Evolutionary conservation across 2,113 vertebrate species (phyloP).

Genomic region (Sebastes schlegelii): DNA sequence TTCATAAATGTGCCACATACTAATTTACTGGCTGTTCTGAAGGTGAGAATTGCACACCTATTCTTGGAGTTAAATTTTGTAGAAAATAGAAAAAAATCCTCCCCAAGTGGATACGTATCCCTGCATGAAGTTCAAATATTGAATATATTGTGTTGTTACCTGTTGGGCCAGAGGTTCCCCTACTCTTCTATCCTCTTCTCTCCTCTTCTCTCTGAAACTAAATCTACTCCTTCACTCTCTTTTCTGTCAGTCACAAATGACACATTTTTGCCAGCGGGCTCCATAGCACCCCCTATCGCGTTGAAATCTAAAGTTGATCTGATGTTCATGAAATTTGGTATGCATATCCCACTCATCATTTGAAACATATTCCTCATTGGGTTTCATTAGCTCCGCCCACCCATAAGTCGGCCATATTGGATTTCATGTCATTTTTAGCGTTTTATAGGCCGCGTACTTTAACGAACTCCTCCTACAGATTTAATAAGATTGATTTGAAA

Average conservation of each 20-base stretch:
- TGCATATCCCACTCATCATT: no score
- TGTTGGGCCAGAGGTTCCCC: constrained; percentile 13
- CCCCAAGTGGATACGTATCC: neutral
- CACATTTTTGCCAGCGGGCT: neutral
- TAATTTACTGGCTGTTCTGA: neutral
- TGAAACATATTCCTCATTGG: no score
- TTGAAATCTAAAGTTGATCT: no score
- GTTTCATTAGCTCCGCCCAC: no score
- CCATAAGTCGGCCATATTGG: no score
- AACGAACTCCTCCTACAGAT: no score
- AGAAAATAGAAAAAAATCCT: neutral
- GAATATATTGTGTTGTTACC: constrained; percentile 42
- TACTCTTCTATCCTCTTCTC: constrained; percentile 8
- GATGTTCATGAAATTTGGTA: neutral
- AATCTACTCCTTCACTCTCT: neutral
- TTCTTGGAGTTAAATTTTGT: constrained; percentile 6
- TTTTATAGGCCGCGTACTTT: no score
- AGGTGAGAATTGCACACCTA: constrained; percentile 53
- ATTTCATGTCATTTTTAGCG: no score
- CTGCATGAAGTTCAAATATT: neutral
- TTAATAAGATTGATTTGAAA: no score
- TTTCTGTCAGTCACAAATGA: neutral
- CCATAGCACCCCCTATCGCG: no score
- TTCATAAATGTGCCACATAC: neutral
- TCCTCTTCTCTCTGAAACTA: constrained; percentile 9